Percentiles rank a stretch among this genome's conserved stretches.
Evolutionary conservation across 2,113 vertebrate genomes (phyloP).

Genomic region (Phaethornis superciliosus): DNA sequence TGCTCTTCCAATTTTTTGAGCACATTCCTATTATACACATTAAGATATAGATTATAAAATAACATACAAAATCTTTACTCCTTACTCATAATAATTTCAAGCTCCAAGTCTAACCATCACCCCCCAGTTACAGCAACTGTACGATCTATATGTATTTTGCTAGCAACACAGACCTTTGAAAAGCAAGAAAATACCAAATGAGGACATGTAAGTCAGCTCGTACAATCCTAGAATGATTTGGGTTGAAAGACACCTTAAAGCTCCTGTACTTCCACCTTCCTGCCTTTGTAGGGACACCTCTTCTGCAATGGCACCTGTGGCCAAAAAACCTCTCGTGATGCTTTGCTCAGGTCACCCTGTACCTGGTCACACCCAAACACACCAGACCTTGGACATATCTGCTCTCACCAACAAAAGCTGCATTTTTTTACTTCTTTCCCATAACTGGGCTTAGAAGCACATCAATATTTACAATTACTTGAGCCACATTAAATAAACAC

Average conservation of each 20-base stretch:
- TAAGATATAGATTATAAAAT: neutral
- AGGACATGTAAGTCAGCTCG: neutral
- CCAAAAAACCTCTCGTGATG: neutral
- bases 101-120: neutral
- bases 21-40: neutral
- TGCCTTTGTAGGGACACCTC: no score
- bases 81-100: neutral
- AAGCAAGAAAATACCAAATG: neutral
- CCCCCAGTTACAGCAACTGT: neutral
- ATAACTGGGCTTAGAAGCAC: neutral
- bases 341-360: neutral
- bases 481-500: constrained; percentile 15
- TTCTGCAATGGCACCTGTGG: no score
- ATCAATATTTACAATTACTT: constrained; percentile 24
- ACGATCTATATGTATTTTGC: neutral
- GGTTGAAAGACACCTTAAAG: no score
- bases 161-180: neutral
- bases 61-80: neutral
- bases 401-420: neutral
- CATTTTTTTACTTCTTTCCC: neutral
- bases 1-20: neutral
- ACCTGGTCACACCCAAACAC: neutral
- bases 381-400: neutral
- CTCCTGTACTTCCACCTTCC: no score
- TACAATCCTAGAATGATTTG: no score